phyloP scores from a whole-genome alignment of 2,888 invertebrate species.

The Oxycera nigricornis region DNA sequence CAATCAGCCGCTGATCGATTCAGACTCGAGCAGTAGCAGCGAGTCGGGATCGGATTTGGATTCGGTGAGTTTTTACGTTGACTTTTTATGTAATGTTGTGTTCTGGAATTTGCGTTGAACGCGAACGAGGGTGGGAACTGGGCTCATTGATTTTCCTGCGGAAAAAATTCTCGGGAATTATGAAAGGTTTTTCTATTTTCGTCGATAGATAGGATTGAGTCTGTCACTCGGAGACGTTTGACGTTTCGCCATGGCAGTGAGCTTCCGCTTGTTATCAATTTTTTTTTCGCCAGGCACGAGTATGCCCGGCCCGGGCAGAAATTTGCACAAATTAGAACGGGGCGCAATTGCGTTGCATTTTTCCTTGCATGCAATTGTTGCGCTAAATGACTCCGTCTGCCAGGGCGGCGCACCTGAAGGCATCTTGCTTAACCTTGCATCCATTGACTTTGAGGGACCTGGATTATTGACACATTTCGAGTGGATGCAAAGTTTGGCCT shows the following conservation, averaged over 20 bases:
- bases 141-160: not conserved
- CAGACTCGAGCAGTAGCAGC: conserved; percentile 79
- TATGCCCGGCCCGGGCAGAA: too few species aligned
- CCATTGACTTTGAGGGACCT: too few species aligned
- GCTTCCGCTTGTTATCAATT: conserved; percentile 5
- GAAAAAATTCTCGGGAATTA: conserved; percentile 1
- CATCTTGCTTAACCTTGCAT: too few species aligned
- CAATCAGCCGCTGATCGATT: conserved; percentile 82
- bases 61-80: conserved; percentile 70
- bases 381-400: too few species aligned
- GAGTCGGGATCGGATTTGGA: conserved; percentile 80
- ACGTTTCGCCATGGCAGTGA: conserved; percentile 28
- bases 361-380: too few species aligned
- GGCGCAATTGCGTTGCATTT: too few species aligned
- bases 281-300: not conserved
- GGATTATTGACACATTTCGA: too few species aligned
- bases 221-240: conserved; percentile 15
- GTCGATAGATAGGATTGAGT: conserved; percentile 8
- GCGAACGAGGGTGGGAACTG: not conserved
- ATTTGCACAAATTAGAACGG: too few species aligned
- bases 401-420: too few species aligned
- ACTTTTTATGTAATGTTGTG: conserved; percentile 3
- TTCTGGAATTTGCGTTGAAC: not conserved
- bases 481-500: too few species aligned
- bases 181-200: conserved; percentile 26